A percentile compares a stretch with the other conserved stretches of the same genome.
phyloP scores from a whole-genome alignment of 1,140 invertebrate genomes.

The Phenacoccus solenopsis region DNA sequence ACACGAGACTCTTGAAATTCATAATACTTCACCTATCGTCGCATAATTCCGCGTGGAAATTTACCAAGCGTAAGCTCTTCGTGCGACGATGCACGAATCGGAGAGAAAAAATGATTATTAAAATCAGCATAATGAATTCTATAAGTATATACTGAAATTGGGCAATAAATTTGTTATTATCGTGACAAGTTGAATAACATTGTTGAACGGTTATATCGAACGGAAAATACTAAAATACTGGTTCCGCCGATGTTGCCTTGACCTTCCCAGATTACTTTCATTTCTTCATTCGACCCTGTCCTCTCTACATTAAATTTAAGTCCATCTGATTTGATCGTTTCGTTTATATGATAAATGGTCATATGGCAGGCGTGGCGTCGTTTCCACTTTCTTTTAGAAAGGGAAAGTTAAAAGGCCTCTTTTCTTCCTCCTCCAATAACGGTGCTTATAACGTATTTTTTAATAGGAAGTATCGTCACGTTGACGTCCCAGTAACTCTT shows the following conservation, averaged over 20 bases:
- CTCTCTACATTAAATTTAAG: slow-evolving; percentile 10
- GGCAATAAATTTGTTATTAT: neutral
- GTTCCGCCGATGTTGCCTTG: slow-evolving; percentile 6
- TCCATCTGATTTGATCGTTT: slow-evolving; percentile 11
- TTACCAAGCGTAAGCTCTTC: too few species aligned
- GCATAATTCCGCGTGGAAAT: too few species aligned
- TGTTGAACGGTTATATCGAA: neutral
- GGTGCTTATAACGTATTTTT: slow-evolving; percentile 1
- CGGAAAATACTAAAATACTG: neutral
- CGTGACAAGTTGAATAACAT: slow-evolving; percentile 1
- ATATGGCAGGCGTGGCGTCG: slow-evolving; percentile 8
- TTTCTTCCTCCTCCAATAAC: slow-evolving; percentile 11
- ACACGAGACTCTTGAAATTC: too few species aligned
- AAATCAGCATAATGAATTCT: too few species aligned
- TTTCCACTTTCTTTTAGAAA: slow-evolving; percentile 11
- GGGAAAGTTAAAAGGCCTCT: neutral
- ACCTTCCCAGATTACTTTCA: slow-evolving; percentile 14
- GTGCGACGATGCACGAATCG: too few species aligned
- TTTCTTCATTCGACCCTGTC: slow-evolving; percentile 10
- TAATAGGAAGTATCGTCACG: neutral
- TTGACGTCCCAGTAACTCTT: neutral
- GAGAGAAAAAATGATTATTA: too few species aligned
- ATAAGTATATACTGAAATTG: too few species aligned
- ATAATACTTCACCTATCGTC: too few species aligned
- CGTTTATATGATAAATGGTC: slow-evolving; percentile 11